Conservation (phyloP, 2,113 vertebrate genomes). For the Melanostigma gelatinosum region DNA sequence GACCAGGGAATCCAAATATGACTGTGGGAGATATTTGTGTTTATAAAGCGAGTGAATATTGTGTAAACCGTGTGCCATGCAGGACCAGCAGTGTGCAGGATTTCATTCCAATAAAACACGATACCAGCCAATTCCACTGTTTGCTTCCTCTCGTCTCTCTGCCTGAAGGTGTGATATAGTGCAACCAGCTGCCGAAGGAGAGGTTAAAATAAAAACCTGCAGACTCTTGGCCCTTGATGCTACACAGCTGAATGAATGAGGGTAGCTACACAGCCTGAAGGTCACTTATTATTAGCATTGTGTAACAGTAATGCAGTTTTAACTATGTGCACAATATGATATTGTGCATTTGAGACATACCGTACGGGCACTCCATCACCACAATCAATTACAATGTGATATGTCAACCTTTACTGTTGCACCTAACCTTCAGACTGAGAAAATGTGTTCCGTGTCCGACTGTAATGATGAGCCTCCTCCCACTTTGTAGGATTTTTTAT, state of each 20-base stretch:
- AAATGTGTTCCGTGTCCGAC: not conserved
- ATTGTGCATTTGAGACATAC: not conserved
- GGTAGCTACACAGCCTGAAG: constrained; percentile 8
- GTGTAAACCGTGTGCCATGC: constrained; percentile 5
- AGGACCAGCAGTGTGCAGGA: constrained; percentile 27
- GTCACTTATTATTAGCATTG: not conserved
- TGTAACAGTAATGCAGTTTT: constrained; percentile 1
- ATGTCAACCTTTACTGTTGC: not conserved
- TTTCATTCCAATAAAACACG: constrained; percentile 54
- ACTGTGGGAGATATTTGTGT: constrained; percentile 40
- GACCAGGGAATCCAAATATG: constrained; percentile 2
- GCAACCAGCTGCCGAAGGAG: constrained; percentile 34
- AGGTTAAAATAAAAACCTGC: constrained; percentile 45
- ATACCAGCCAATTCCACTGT: constrained; percentile 34
- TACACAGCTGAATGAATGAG: constrained; percentile 1
- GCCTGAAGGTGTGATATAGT: constrained; percentile 35
- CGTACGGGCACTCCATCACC: not conserved
- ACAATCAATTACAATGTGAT: not conserved
- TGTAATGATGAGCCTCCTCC: not conserved
- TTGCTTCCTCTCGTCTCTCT: constrained; percentile 35
- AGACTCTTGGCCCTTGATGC: constrained; percentile 22
- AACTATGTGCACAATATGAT: not conserved
- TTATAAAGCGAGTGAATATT: constrained; percentile 24
- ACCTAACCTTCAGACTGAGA: not conserved
- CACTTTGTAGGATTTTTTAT: not conserved